A percentile compares a stretch with the other conserved stretches of the same genome.
Evolutionary conservation across 30 jellyfish, hydroid and myxozoan genomes (phyloP).

Genomic region (Nemopilema nomurai): DNA sequence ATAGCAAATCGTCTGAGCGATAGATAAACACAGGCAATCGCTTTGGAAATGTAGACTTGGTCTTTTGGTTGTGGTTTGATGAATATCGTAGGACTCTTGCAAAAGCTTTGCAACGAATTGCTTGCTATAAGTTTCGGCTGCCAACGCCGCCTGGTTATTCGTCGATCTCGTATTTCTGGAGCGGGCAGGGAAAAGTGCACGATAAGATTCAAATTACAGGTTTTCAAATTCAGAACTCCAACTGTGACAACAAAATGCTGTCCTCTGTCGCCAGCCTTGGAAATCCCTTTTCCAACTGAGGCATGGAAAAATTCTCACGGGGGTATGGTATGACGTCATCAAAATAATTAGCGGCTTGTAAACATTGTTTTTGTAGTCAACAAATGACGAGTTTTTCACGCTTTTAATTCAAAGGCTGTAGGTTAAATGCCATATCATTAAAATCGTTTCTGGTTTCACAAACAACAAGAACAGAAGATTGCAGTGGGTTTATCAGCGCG

Average conservation of each 20-base stretch:
- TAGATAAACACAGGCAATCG: conserved; percentile 1
- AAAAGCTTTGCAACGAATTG: background rate
- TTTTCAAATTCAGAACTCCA: background rate
- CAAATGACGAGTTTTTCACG: background rate
- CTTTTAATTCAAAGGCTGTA: background rate
- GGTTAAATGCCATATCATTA: background rate
- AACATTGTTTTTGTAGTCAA: background rate
- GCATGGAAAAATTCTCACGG: background rate
- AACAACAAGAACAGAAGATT: too few relatives aligned
- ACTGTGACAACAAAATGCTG: background rate
- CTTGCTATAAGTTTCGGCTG: background rate
- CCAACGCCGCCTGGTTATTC: background rate
- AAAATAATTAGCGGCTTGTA: background rate
- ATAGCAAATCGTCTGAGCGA: conserved; percentile 18
- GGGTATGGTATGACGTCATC: background rate
- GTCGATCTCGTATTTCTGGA: background rate
- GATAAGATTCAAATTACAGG: background rate
- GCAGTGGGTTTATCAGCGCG: too few relatives aligned
- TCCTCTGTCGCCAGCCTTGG: background rate
- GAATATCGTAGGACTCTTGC: background rate
- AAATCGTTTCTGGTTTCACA: too few relatives aligned
- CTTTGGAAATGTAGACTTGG: background rate
- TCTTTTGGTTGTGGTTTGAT: background rate
- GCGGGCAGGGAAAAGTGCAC: background rate
- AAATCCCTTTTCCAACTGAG: background rate